Percentiles rank a stretch among this genome's conserved stretches.
Evolutionary conservation across 2,888 invertebrate species (phyloP).

Genomic region (Mactromeris polynyma): DNA sequence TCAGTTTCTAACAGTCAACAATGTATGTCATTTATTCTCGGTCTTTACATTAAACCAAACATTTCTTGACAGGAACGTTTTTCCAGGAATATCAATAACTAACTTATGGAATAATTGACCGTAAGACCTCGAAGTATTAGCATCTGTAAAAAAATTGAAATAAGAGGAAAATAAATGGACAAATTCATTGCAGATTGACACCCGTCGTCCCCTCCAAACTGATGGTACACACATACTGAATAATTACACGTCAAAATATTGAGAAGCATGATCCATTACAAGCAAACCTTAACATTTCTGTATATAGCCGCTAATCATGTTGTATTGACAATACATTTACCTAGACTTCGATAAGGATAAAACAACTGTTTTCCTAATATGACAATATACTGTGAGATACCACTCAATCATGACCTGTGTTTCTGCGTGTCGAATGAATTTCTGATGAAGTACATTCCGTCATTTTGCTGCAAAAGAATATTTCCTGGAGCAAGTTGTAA

Average conservation of each 20-base stretch:
- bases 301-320: conserved; percentile 37
- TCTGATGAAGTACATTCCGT: neutral
- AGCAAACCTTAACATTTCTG: conserved; percentile 33
- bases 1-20: neutral
- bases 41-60: neutral
- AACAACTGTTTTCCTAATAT: conserved; percentile 1
- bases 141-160: neutral
- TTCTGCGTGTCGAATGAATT: neutral
- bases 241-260: conserved; percentile 37
- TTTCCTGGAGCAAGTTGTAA: neutral
- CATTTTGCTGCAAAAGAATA: neutral
- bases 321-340: conserved; percentile 40
- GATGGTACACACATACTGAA: neutral
- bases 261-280: conserved; percentile 45
- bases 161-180: neutral
- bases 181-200: conserved; percentile 6
- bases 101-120: neutral
- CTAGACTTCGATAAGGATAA: conserved; percentile 5
- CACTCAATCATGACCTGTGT: neutral
- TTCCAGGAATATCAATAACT: neutral
- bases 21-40: neutral
- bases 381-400: neutral
- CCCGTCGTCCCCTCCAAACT: neutral
- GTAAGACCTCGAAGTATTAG: neutral
- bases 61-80: neutral